Evolutionary conservation across 2,113 vertebrate genomes (phyloP), one percentile per base, ranked within the genome.

Genomic region (Albula glossodonta): DNA sequence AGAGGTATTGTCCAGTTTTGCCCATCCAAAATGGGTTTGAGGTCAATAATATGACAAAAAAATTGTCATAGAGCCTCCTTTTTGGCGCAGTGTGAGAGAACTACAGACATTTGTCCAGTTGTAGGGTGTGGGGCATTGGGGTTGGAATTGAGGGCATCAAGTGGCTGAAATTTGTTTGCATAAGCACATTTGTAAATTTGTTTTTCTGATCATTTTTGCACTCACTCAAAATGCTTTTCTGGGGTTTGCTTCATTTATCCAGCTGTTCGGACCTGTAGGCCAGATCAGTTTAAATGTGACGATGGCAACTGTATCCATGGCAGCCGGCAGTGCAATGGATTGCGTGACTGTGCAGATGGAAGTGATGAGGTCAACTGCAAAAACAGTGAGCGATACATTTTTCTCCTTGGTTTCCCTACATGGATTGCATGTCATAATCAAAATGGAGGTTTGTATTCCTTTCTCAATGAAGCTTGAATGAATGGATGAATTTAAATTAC

Each of bases 221-320:
- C 31, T 56, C 53, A 56, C 7, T 56, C 60, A 22, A 56, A 17
- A n/a, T 6, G 5, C 8, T 8, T 83, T 15, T 41, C 31, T 41
- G 31, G 31, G 31, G 31, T 41, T 41, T 87, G 70, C 83, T 41
- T 88, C 12, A 63, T 89, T 52, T 87, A 56, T 84, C 2, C 88
- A 99, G 98, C 98, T 90, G 97, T 96, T 41, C 96, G 95, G 48
- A 97, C 96, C 66, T 99, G 98, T 88, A 94, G 95, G 86, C 94
- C 96, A 1, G 98, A 99, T 91, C 97, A 99, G 87, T 99, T 98
- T 90, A 97, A 96, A 89, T 99, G 98, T 89, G 97, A 97, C 0
- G 97, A 99, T 83, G 97, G 97, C 0, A 97, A 91, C 91, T 99
- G 98, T 81, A 93, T 99, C 90, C 95, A 96, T 51, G 97, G 97